These are phyloP conservation scores for Carposina sasakii DNA, from an alignment of 1,140 invertebrate species.

Conservation along the genomic window DNA sequence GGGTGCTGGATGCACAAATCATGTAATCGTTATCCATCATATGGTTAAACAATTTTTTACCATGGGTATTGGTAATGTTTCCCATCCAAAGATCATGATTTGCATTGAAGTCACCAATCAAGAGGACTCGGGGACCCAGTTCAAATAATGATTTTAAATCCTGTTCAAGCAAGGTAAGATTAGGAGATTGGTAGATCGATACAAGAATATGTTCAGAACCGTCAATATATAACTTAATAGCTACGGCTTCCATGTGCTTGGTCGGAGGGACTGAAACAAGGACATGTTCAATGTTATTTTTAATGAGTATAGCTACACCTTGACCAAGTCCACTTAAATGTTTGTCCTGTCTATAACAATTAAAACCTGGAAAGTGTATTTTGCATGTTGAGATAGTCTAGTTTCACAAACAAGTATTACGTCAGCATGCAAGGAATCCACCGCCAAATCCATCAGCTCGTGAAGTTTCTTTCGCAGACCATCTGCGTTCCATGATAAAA, in stretches of 20 bases:
- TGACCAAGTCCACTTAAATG: not conserved
- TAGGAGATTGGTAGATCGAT: not conserved
- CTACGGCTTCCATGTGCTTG: not conserved
- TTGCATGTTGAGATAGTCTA: not conserved
- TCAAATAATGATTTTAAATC: not conserved
- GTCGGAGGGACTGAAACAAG: not conserved
- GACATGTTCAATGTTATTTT: not conserved
- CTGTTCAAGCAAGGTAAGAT: not conserved
- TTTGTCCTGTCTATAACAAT: not conserved
- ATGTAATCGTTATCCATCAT: slow-evolving; percentile 1
- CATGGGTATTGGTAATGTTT: not conserved
- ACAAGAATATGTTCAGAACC: not conserved
- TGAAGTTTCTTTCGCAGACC: not conserved
- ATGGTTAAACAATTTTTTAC: not conserved
- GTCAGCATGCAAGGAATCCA: not conserved
- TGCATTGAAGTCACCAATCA: not conserved
- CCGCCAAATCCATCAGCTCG: not conserved
- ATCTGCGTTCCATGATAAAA: not conserved
- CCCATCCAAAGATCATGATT: not conserved
- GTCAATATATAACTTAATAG: not conserved
- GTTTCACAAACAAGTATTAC: not conserved
- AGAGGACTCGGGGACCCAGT: not conserved
- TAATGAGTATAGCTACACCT: not conserved
- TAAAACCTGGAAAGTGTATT: not conserved
- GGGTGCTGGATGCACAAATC: not conserved